Base-by-base conservation (phyloP, 1,140 invertebrate species). In the Druon quercuslanigerum region DNA sequence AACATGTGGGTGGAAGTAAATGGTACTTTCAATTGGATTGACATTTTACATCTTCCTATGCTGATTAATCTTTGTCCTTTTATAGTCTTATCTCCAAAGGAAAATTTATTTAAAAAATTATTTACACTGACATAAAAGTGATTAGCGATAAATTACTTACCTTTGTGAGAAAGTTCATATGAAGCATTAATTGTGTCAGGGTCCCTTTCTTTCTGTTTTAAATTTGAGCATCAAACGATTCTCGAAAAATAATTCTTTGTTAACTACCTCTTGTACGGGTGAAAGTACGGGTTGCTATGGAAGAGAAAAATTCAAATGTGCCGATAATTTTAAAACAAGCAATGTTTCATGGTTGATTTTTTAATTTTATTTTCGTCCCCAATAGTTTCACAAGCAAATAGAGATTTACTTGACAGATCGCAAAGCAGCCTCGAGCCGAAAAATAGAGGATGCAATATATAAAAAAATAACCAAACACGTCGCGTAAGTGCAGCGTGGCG, bases 381-480 rank as follows among this genome's bases (percentile, higher is more conserved):
- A 66, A 66, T 66, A 33, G 33, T 66, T 66, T 66, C 60, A 46
- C 60, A 66, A 75, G 51, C 40, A 13, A 74, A 8, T 25, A 70
- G 33, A 33, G 50, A 71, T 78, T 76, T 72, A 75, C 78, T 79
- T 82, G 76, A 82, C 78, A 82, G 79, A 82, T 72, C 74, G 74
- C 72, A 72, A 70, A 72, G 51, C 54, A 54, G 70, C 75, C 73
- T 60, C 50, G 56, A 33, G 25, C n/a, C 50, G 40, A 75, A 75
- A 71, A 52, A 75, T 13, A 50, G 46, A 50, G 57, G n/a, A 40
- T 71, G 33, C 72, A 71, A 74, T 74, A 74, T 51, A 73, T 50
- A 60, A 72, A 72, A 51, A 33, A 54, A 25, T 17, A 51, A 72
- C 75, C n/a, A n/a, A 66, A 66, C 60, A 66, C 33, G 60, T 66